Evolutionary conservation across 2,113 vertebrate species (phyloP), one percentile per base, ranked within the genome.

Genomic region (Butorides virescens): DNA sequence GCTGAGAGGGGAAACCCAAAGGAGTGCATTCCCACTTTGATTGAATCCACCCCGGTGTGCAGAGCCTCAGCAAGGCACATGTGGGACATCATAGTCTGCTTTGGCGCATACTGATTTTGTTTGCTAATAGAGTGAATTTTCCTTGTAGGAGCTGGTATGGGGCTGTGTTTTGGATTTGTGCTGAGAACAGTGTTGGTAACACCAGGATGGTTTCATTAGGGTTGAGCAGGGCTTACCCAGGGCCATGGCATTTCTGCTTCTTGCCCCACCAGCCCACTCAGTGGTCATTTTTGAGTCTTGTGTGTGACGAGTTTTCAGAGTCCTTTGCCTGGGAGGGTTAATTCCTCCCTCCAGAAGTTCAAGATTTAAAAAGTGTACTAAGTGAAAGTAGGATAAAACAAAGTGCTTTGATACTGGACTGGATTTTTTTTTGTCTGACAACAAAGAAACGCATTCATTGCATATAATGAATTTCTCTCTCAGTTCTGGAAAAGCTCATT

Each of bases 401-500:
- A 94, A 80, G 67, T 95, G 85, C 93, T 77, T 95, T 93, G 81
- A 56, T 87, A 89, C 65, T 34, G 39, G 46, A 11, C 46, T 92
- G 73, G 26, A 9, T 53, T 55, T 62, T 70, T 37, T 58, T 77
- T 53, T 65, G 52, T 62, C 50, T 66, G 32, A 55, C 67, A 80
- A 95, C 85, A 95, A 93, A 96, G 68, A n/a, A 68, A 56, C 0
- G 3, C 81, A 95, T 95, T 96, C 90, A 88, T 76, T 77, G 86
- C 83, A 30, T 76, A 21, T 88, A 88, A 97, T 71, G 90, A 15
- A 21, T 92, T 95, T 94, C 58, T 87, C 55, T 95, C 63, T 15
- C 74, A 79, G 50, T 80, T 92, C 88, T 93, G 92, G 94, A 94
- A 63, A 88, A 94, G 21, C 58, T 96, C 49, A 49, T 93, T 93